Evolutionary conservation across 2,888 invertebrate genomes (phyloP), one percentile per base, ranked within the genome.

Genomic region (Caenorhabditis becei): DNA sequence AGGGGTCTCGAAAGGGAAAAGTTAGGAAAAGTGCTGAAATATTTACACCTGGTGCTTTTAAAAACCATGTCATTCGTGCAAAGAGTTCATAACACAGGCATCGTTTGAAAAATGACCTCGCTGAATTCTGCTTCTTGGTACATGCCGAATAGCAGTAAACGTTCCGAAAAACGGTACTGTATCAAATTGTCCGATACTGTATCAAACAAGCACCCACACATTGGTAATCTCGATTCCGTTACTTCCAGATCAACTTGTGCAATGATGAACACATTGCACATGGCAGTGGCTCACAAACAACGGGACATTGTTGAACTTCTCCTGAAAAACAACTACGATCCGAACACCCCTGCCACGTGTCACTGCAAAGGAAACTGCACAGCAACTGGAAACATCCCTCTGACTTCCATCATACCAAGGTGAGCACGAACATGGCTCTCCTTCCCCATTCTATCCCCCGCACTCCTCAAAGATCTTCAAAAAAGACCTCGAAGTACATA

Each of bases 221-320:
- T 32, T 59, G 8, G 32, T 20, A 32, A 23, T 41, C 32, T 41
- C 23, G 1, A 41, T 10, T 37, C 44, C 24, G 23, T n/a, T n/a
- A n/a, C n/a, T n/a, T n/a, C n/a, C 67, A 81, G 84, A 47, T 89
- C 89, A 8, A 88, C 87, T 8, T 90, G 90, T 74, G 90, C 89
- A 2, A 86, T 88, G 56, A 85, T 89, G 85, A 90, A 90, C 88
- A 93, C 93, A 47, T 91, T 94, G 24, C 94, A 94, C 91, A 91
- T 93, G 86, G 93, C 94, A n/a, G 93, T 94, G 61, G 93, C 93
- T 82, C 92, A 93, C 89, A 93, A 93, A 62, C 92, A 94, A 20
- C 90, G 93, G 41, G 90, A 91, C 58, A 90, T 91, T 56, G 90
- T 87, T 7, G 91, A 91, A 59, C 91, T 93, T 28, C 91, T 94